Conservation (phyloP, 2,797 vertebrate species). For the Chanos chanos region DNA sequence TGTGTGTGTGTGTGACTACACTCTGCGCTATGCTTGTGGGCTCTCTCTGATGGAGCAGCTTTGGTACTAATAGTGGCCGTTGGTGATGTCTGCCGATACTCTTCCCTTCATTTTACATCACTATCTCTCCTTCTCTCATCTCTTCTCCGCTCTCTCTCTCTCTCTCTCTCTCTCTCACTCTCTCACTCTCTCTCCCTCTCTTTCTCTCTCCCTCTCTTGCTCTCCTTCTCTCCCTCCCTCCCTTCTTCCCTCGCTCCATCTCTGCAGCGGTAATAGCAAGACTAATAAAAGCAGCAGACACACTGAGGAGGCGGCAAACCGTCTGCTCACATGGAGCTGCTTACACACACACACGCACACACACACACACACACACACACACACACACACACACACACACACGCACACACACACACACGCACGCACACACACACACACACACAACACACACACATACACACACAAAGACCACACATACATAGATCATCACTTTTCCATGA, state of each 20-base stretch:
- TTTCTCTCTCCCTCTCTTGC: too few species aligned
- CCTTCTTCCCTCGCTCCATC: background rate
- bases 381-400: background rate
- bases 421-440: background rate
- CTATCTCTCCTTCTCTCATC: background rate
- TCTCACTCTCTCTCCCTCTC: background rate
- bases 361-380: background rate
- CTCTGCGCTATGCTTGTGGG: too few species aligned
- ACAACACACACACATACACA: constrained; percentile 21
- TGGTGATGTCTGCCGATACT: background rate
- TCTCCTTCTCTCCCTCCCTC: too few species aligned
- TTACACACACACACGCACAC: background rate
- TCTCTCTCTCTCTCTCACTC: background rate
- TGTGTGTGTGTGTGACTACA: too few species aligned
- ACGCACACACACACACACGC: background rate
- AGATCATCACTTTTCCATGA: constrained; percentile 6
- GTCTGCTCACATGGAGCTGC: background rate
- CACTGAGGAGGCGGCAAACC: too few species aligned
- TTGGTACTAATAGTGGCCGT: background rate
- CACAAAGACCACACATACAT: constrained; percentile 24
- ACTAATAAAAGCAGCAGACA: constrained; percentile 13
- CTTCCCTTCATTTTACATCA: too few species aligned
- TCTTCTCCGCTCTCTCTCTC: background rate
- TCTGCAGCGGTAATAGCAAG: background rate
- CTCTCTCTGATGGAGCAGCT: background rate